A percentile compares a stretch with the other conserved stretches of the same genome.
These are phyloP conservation scores for Dendrolimus punctatus DNA, from an alignment of 1,140 invertebrate species.

Conservation along the genomic window DNA sequence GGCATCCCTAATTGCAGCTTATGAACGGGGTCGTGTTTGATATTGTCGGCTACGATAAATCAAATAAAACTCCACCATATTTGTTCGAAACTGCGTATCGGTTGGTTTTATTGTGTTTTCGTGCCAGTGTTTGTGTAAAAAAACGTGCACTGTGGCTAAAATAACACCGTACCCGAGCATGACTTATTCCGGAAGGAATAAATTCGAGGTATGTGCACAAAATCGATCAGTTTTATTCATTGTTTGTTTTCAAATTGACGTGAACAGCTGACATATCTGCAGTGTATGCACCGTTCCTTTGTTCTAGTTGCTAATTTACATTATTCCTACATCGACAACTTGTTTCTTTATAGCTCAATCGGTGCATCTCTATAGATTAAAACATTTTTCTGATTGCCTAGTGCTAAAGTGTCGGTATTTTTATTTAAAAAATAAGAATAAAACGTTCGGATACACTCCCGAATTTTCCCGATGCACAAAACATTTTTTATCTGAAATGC, in stretches of 20 bases:
- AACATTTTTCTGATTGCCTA: no score
- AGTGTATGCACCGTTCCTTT: slow-evolving; percentile 24
- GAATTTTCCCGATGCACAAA: slow-evolving; percentile 1
- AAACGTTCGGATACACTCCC: no score
- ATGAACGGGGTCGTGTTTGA: slow-evolving; percentile 20
- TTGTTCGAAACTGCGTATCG: slow-evolving; percentile 29
- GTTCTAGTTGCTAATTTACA: slow-evolving; percentile 15
- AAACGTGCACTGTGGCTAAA: slow-evolving; percentile 58
- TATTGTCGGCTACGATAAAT: slow-evolving; percentile 37
- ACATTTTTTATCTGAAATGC: slow-evolving; percentile 5
- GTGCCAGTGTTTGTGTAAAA: slow-evolving; percentile 24
- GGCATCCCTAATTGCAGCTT: slow-evolving; percentile 13
- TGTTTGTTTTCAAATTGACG: slow-evolving; percentile 62
- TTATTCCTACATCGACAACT: slow-evolving; percentile 1
- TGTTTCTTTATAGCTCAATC: no score
- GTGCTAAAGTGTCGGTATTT: no score
- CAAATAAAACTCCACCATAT: slow-evolving; percentile 41
- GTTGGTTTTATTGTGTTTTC: slow-evolving; percentile 10
- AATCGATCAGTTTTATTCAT: slow-evolving; percentile 38
- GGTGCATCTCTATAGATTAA: no score
- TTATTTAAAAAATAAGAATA: no score
- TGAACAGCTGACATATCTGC: slow-evolving; percentile 61
- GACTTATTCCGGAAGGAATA: slow-evolving; percentile 73
- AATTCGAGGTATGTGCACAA: slow-evolving; percentile 69
- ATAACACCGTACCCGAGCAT: slow-evolving; percentile 64